Base-by-base conservation (phyloP, 2,888 invertebrate species). In the Eupeodes luniger region DNA sequence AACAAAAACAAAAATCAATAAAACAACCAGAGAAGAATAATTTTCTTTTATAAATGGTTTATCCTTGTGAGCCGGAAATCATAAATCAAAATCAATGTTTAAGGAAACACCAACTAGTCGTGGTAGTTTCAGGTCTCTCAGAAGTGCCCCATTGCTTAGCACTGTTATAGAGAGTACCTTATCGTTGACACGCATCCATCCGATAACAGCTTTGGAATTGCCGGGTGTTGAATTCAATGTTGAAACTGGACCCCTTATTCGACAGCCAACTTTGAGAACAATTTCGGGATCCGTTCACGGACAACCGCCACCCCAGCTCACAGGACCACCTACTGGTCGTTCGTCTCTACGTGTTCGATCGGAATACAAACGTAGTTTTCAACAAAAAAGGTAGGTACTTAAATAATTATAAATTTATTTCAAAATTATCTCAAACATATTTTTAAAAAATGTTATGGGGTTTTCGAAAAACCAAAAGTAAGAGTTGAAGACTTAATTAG, bases 81-180 rank as follows among this genome's bases (percentile, higher is more conserved):
- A 79, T 85, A 85, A 82, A 88, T 79, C 80, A 78, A 77, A 77
- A 91, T 93, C 93, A 93, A 94, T 94, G 94, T 93, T 92, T 92
- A 94, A 93, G 90, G 91, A 93, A 90, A 92, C 92, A 85, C 92
- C 93, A 89, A 92, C 92, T 90, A 92, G 93, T 91, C 93, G 93
- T 91, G 93, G 93, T 93, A 94, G 94, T 91, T 92, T 94, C 91
- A 93, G 94, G 93, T 94, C 94, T 91, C 93, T 94, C 90, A 92
- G 93, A 91, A 94, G 94, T 91, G 94, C 94, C 83, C 94, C 94
- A 85, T 90, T 94, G 90, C 92, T 94, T 84, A 94, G 93, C 90
- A 93, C 93, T 90, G 93, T 94, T 72, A 91, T 94, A 90, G 93
- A 94, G 91, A 93, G 93, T 90, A 93, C 93, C 69, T 91, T 94